Percentiles rank a stretch among this genome's conserved stretches.
phyloP scores from a whole-genome alignment of 2,113 vertebrate species.

The Urocitellus parryii region DNA sequence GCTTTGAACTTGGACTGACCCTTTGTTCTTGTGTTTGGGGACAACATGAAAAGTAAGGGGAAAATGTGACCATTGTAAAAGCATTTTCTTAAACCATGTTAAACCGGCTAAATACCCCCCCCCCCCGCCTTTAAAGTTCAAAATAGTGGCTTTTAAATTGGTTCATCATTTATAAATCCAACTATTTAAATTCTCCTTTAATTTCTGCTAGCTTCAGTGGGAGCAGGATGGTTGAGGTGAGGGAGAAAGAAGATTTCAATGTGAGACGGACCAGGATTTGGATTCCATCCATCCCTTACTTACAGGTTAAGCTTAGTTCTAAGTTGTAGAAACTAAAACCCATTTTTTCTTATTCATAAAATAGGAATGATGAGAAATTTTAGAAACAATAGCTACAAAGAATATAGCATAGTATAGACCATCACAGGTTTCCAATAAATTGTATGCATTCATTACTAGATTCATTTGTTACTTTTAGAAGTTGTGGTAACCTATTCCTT shows the following conservation, averaged over 20 bases:
- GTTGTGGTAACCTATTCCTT: background rate
- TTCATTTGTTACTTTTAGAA: background rate
- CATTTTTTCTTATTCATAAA: background rate
- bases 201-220: background rate
- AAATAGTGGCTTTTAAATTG: background rate
- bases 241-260: background rate
- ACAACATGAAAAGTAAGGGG: conserved; percentile 47
- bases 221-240: background rate
- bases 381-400: too few species aligned
- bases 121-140: background rate
- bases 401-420: too few species aligned
- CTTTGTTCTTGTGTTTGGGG: conserved; percentile 64
- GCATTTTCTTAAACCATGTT: background rate
- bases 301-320: background rate
- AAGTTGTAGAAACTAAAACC: background rate
- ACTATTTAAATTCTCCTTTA: background rate
- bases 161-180: background rate
- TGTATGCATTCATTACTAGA: background rate
- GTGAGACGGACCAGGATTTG: background rate
- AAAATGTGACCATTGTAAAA: background rate
- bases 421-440: background rate
- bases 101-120: background rate
- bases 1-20: conserved; percentile 54
- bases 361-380: background rate
- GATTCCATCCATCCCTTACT: background rate